Evolutionary conservation across 2,113 vertebrate species (phyloP).

Genomic region (Phrynosoma blainvillii): DNA sequence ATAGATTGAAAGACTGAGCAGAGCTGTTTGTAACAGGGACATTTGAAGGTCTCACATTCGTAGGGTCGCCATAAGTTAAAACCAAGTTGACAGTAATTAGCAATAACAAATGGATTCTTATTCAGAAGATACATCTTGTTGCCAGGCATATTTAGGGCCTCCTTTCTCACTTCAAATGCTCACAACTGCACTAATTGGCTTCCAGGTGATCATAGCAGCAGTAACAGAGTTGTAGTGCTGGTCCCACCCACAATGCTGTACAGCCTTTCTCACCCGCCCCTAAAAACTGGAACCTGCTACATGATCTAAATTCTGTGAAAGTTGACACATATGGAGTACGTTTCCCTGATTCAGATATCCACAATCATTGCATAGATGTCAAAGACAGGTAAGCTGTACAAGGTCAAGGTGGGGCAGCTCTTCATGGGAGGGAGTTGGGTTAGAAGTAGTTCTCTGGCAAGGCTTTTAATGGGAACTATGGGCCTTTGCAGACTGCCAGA

Average conservation of each 20-base stretch:
- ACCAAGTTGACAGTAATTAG: too few species aligned
- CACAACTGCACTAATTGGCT: background rate
- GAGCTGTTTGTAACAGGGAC: too few species aligned
- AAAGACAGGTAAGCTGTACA: background rate
- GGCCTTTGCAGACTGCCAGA: too few species aligned
- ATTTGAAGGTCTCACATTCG: too few species aligned
- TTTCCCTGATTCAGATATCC: background rate
- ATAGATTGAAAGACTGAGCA: too few species aligned
- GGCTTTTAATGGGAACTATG: background rate
- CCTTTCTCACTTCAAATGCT: background rate
- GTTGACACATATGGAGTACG: too few species aligned
- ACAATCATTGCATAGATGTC: background rate
- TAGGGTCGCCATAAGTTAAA: too few species aligned
- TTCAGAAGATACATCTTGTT: background rate
- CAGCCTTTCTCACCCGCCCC: background rate
- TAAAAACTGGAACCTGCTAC: background rate
- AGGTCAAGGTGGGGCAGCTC: background rate
- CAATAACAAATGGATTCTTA: background rate
- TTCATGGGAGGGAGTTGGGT: background rate
- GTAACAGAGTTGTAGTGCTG: background rate
- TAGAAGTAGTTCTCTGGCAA: too few species aligned
- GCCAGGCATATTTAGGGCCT: background rate
- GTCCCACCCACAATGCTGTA: background rate
- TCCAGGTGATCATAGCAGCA: background rate
- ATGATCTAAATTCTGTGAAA: background rate